A percentile compares a stretch with the other conserved stretches of the same genome.
These are phyloP conservation scores for Cryptosula pallasiana DNA, from an alignment of 2,888 invertebrate species.

Conservation along the genomic window DNA sequence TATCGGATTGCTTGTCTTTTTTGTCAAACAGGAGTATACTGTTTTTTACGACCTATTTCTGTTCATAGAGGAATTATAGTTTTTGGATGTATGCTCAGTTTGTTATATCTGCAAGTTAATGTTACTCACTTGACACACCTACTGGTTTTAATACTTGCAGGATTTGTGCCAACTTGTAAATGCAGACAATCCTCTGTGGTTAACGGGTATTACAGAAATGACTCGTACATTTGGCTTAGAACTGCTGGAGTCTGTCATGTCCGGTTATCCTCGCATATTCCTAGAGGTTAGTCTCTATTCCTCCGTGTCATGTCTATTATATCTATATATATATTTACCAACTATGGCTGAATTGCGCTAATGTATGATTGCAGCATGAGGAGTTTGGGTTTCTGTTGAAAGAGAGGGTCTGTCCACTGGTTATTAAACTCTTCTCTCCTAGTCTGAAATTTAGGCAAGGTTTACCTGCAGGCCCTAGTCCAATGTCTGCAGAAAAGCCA, in stretches of 20 bases:
- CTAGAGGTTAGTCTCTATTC: too few relatives aligned
- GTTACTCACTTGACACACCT: background rate
- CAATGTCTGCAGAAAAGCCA: constrained; percentile 70
- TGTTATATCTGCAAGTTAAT: too few relatives aligned
- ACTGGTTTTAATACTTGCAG: constrained; percentile 54
- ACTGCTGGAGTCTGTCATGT: constrained; percentile 84
- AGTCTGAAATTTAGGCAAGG: constrained; percentile 83
- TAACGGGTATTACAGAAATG: constrained; percentile 93
- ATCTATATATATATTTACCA: background rate
- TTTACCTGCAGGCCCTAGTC: constrained; percentile 39
- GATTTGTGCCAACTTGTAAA: constrained; percentile 94
- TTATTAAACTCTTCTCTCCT: constrained; percentile 96
- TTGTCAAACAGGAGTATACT: too few relatives aligned
- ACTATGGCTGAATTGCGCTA: background rate
- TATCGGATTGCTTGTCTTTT: too few relatives aligned
- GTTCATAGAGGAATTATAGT: too few relatives aligned
- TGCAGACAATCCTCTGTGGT: constrained; percentile 91
- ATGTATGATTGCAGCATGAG: constrained; percentile 64
- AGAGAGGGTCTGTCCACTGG: constrained; percentile 92
- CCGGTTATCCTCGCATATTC: constrained; percentile 56
- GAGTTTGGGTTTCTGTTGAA: constrained; percentile 91
- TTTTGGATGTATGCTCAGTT: too few relatives aligned
- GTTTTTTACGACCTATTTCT: too few relatives aligned
- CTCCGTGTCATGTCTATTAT: background rate
- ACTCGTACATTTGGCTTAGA: constrained; percentile 94